A percentile compares a stretch with the other conserved stretches of the same genome.
Evolutionary conservation across 2,888 invertebrate genomes (phyloP).

Genomic region (Hydroisotoma schaefferi): DNA sequence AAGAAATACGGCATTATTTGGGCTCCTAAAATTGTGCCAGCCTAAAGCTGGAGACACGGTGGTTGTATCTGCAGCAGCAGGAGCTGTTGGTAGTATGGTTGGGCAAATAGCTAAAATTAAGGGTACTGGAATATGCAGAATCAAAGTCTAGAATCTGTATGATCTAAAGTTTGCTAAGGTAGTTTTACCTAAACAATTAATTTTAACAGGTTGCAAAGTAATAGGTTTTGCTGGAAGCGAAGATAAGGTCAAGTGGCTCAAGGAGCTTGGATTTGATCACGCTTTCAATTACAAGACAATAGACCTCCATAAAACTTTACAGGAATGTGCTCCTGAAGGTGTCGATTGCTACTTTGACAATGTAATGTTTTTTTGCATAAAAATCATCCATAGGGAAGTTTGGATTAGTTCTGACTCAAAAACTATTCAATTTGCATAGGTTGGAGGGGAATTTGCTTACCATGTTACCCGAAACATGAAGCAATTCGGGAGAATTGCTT

Average conservation of each 20-base stretch:
- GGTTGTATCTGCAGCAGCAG: slow-evolving; percentile 70
- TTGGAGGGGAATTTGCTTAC: slow-evolving; percentile 11
- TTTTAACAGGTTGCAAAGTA: slow-evolving; percentile 58
- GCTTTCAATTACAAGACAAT: slow-evolving; percentile 70
- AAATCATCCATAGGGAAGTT: no score
- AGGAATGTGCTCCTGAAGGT: slow-evolving; percentile 63
- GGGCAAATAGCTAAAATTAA: slow-evolving; percentile 74
- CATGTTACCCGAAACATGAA: slow-evolving; percentile 8
- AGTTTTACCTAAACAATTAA: no score
- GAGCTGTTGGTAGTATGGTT: slow-evolving; percentile 72
- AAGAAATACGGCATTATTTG: slow-evolving; percentile 68
- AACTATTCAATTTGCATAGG: not conserved
- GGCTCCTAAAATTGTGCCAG: slow-evolving; percentile 65
- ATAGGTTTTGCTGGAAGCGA: slow-evolving; percentile 70
- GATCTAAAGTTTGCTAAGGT: no score
- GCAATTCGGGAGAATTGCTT: slow-evolving; percentile 2
- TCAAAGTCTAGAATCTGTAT: no score
- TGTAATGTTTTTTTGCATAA: no score
- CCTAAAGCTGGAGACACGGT: slow-evolving; percentile 70
- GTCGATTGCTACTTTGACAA: slow-evolving; percentile 75
- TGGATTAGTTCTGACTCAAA: not conserved
- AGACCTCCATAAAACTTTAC: slow-evolving; percentile 58
- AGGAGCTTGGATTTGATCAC: slow-evolving; percentile 64
- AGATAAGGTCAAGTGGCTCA: slow-evolving; percentile 67
- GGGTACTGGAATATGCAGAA: slow-evolving; percentile 20